phyloP scores from a whole-genome alignment of 1,140 invertebrate genomes.

The Geopemphigus sp. region DNA sequence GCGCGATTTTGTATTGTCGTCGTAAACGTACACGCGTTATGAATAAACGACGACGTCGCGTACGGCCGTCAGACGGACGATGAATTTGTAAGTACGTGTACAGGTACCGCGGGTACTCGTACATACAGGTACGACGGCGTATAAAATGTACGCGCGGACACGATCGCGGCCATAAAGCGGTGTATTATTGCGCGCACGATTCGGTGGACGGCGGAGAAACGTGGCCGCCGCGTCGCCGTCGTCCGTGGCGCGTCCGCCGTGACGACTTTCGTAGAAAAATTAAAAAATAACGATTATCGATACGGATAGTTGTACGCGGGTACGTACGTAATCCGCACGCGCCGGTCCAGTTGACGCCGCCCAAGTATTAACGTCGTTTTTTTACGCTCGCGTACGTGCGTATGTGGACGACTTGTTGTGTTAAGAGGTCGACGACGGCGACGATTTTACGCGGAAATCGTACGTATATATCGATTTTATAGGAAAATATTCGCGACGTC shows the following conservation, averaged over 20 bases:
- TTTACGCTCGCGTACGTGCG: too few relatives aligned
- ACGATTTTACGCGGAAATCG: too few relatives aligned
- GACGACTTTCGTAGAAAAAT: conserved; percentile 30
- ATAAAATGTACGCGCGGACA: background rate
- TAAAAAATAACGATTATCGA: too few relatives aligned
- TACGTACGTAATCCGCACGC: background rate
- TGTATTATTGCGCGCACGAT: background rate
- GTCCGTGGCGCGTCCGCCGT: background rate
- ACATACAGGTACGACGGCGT: background rate
- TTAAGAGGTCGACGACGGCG: too few relatives aligned
- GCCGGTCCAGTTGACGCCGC: background rate
- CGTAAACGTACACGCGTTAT: background rate
- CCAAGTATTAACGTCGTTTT: background rate
- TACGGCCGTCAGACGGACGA: background rate
- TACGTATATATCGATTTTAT: too few relatives aligned
- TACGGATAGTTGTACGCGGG: too few relatives aligned
- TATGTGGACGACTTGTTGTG: too few relatives aligned
- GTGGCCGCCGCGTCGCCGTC: background rate
- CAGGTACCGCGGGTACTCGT: background rate
- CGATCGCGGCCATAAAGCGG: conserved; percentile 18
- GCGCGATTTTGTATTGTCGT: background rate
- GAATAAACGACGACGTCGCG: conserved; percentile 1
- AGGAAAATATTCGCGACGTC: too few relatives aligned
- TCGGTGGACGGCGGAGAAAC: conserved; percentile 17
- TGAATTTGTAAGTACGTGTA: conserved; percentile 33